These are phyloP conservation scores for Leptinotarsa haldemani DNA, from an alignment of 2,888 invertebrate species.

Conservation along the genomic window DNA sequence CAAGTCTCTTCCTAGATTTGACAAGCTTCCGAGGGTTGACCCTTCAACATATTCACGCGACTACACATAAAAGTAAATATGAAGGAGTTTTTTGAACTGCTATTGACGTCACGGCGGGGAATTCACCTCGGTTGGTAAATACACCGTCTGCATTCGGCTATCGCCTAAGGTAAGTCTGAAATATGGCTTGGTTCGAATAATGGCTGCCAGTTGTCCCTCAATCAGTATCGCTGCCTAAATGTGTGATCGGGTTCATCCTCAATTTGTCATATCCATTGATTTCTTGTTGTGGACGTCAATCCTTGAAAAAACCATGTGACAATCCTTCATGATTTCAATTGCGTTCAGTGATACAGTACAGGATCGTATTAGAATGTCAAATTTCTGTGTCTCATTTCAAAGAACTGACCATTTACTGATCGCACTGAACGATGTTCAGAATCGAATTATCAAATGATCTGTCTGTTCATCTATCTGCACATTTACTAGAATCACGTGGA, in stretches of 20 bases:
- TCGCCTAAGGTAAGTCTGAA: conserved; percentile 41
- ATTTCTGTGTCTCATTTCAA: too few species aligned
- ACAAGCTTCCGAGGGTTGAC: too few species aligned
- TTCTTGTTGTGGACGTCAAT: conserved; percentile 35
- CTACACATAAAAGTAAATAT: background rate
- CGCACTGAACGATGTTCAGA: too few species aligned
- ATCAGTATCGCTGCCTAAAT: conserved; percentile 51
- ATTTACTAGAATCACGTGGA: too few species aligned
- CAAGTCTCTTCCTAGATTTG: too few species aligned
- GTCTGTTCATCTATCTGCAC: too few species aligned
- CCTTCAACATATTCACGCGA: too few species aligned
- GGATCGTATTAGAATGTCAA: background rate
- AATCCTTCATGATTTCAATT: conserved; percentile 18
- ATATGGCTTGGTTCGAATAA: conserved; percentile 37
- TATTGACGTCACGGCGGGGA: conserved; percentile 22
- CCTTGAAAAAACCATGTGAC: conserved; percentile 22
- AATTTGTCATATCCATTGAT: conserved; percentile 46
- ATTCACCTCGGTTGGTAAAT: conserved; percentile 24
- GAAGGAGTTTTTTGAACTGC: conserved; percentile 20
- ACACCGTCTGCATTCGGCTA: background rate
- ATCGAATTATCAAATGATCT: too few species aligned
- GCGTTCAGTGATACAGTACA: background rate
- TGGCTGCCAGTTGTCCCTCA: conserved; percentile 43
- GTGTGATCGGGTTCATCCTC: conserved; percentile 41
- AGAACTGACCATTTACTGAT: too few species aligned